Conservation (phyloP, 2,113 vertebrate species). For the Semnornis frantzii region DNA sequence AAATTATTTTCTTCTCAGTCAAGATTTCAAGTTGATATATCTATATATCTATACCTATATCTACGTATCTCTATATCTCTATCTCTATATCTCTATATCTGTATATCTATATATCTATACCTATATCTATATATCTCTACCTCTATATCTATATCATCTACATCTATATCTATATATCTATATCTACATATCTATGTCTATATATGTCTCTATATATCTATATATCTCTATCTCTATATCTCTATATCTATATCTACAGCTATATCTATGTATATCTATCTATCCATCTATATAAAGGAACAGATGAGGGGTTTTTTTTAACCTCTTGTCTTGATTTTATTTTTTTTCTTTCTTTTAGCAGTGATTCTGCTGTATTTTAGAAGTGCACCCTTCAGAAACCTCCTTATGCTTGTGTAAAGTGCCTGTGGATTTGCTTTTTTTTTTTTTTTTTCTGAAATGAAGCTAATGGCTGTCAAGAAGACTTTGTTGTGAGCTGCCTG, state of each 20-base stretch:
- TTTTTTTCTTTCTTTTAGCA: background rate
- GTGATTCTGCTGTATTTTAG: background rate
- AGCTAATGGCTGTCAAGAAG: background rate
- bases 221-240: too few relatives aligned
- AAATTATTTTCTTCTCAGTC: background rate
- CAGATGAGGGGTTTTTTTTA: background rate
- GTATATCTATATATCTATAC: too few relatives aligned
- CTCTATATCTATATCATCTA: background rate
- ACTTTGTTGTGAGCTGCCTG: background rate
- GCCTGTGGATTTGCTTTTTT: conserved; percentile 1
- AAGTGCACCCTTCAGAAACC: background rate
- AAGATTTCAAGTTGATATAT: background rate
- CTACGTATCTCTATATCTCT: too few relatives aligned
- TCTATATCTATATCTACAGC: too few relatives aligned
- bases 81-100: too few relatives aligned
- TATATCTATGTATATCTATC: too few relatives aligned
- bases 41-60: too few relatives aligned
- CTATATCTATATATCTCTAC: too few relatives aligned
- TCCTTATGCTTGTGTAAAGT: background rate
- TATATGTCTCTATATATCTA: too few relatives aligned
- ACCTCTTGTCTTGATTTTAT: background rate
- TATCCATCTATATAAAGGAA: background rate
- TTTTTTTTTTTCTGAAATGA: background rate
- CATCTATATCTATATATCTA: too few relatives aligned
- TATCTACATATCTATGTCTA: too few relatives aligned